Percentiles rank a stretch among this genome's conserved stretches.
Conservation (phyloP, 2,797 vertebrate genomes). For the Sebastes itinus region DNA sequence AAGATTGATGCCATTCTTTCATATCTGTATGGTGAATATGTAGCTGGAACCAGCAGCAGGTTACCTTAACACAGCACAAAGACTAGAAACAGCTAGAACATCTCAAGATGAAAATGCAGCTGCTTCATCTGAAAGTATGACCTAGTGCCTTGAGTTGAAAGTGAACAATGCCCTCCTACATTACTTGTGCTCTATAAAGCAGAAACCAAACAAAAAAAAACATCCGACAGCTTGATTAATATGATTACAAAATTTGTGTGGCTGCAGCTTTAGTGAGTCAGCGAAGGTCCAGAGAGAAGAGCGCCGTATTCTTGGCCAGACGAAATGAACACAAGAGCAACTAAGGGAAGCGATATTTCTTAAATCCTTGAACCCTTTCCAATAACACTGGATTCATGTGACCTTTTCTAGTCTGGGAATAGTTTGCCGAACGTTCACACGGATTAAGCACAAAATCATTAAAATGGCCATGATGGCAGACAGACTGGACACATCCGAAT, state of each 20-base stretch:
- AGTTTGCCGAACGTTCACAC: slow-evolving; percentile 59
- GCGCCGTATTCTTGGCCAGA: slow-evolving; percentile 14
- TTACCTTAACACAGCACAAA: background rate
- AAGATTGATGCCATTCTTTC: background rate
- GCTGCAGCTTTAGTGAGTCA: slow-evolving; percentile 27
- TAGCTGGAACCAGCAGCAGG: background rate
- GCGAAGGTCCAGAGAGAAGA: slow-evolving; percentile 1
- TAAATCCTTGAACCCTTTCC: slow-evolving; percentile 76
- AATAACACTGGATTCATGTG: slow-evolving; percentile 73
- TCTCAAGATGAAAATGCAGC: background rate
- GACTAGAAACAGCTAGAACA: background rate
- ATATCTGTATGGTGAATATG: background rate
- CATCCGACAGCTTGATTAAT: slow-evolving; percentile 23
- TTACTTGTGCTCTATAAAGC: background rate
- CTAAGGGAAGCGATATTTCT: slow-evolving; percentile 69
- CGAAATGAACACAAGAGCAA: slow-evolving; percentile 40
- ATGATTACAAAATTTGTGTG: background rate
- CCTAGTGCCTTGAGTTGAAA: background rate
- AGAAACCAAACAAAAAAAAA: background rate
- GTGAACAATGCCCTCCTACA: background rate
- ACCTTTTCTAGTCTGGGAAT: slow-evolving; percentile 76
- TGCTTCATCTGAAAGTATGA: background rate
- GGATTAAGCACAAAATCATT: slow-evolving; percentile 79
- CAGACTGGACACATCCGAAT: slow-evolving; percentile 54
- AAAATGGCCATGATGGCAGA: slow-evolving; percentile 64